Evolutionary conservation across 2,113 vertebrate genomes (phyloP), one percentile per base, ranked within the genome.

Genomic region (Gobiocypris rarus): DNA sequence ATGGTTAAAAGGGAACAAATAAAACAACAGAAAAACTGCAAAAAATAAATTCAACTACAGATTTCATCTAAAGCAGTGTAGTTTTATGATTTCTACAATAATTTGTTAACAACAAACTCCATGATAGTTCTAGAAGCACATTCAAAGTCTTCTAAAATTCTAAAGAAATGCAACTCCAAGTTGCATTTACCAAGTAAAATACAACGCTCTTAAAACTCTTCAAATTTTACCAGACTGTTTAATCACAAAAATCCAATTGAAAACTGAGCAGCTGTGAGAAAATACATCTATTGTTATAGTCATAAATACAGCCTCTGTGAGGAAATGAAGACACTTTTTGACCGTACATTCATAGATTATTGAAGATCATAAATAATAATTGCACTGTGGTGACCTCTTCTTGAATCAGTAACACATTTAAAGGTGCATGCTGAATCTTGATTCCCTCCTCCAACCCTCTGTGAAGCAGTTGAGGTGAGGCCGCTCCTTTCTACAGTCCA

Each of bases 381-480:
- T 82, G 80, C 80, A 82, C 80, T 82, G 65, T 56, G 79, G 48
- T 81, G 45, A 52, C 78, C 59, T 81, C 45, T 31, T 61, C 24
- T 76, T 67, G 78, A 24, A 50, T 80, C 78, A 67, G 78, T 67
- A 80, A 50, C 80, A 24, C 48, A 82, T 70, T 22, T 10, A 34
- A 11, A 81, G 28, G 45, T 41, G 26, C 50, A 8, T 28, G 6
- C 26, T 4, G 43, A 52, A 43, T 48, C 54, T 41, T 28, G 22
- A 79, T 48, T 78, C 34, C 8, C 11, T 28, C 38, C 24, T 70
- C 17, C 8, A 54, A 54, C 17, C 52, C 4, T 75, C 17, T 61
- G 11, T 38, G 50, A 69, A 41, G 31, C 48, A 54, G 65, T 31
- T 3, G 63, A 70, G 80, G 45, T 52, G 41, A 81, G 15, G 24